Evolutionary conservation across 2,797 vertebrate species (phyloP).

Genomic region (Fratercula arctica): DNA sequence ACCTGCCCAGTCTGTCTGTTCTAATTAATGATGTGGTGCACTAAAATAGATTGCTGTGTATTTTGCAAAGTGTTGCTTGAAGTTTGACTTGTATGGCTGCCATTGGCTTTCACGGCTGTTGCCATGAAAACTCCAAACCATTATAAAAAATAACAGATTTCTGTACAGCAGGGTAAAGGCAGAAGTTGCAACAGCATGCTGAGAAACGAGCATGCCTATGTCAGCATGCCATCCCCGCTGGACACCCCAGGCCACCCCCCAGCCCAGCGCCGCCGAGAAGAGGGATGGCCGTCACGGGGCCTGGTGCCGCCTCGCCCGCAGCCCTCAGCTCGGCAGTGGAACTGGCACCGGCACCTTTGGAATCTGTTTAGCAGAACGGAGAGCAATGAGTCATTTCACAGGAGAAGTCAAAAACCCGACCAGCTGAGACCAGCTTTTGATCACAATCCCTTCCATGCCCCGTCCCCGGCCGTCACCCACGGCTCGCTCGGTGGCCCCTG

Average conservation of each 20-base stretch:
- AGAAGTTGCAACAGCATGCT: neutral
- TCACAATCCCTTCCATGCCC: neutral
- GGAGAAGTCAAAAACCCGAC: neutral
- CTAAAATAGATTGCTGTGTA: constrained; percentile 38
- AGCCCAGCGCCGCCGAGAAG: neutral
- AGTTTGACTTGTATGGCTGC: constrained; percentile 52
- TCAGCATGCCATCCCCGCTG: neutral
- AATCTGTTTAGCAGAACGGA: neutral
- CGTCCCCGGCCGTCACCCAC: neutral
- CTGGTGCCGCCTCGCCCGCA: neutral
- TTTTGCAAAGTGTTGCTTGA: constrained; percentile 56
- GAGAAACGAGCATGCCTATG: neutral
- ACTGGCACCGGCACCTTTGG: neutral
- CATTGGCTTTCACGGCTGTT: constrained; percentile 30
- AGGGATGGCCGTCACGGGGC: neutral
- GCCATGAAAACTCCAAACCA: constrained; percentile 41
- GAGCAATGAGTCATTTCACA: neutral
- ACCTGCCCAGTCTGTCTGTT: constrained; percentile 34
- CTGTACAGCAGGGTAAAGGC: neutral
- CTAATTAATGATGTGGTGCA: constrained; percentile 54
- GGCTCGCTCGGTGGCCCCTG: neutral
- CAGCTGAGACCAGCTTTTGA: neutral
- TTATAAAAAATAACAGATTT: neutral
- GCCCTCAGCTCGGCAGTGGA: neutral
- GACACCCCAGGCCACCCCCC: neutral